These are phyloP conservation scores for Pimephales promelas DNA, from an alignment of 2,113 vertebrate species.

Conservation along the genomic window DNA sequence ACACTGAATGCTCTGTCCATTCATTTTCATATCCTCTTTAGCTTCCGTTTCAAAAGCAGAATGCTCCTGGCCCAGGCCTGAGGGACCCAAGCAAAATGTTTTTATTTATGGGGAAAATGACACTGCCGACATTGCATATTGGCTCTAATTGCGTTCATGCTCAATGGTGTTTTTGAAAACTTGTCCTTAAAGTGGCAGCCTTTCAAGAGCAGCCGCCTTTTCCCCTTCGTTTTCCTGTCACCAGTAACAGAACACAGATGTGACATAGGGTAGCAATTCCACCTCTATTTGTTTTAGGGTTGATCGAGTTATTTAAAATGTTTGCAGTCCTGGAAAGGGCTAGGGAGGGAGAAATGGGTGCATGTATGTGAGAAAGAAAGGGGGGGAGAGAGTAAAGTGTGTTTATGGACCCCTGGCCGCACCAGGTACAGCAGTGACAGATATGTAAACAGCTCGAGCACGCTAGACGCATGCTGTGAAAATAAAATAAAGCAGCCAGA, in stretches of 20 bases:
- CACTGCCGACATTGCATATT: constrained; percentile 69
- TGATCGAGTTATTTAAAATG: constrained; percentile 76
- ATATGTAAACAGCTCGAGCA: constrained; percentile 52
- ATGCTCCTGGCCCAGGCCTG: neutral
- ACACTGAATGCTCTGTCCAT: constrained; percentile 13
- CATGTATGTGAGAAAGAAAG: constrained; percentile 28
- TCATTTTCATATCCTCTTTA: constrained; percentile 4
- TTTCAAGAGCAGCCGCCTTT: constrained; percentile 60
- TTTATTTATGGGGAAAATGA: constrained; percentile 75
- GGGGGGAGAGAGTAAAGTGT: constrained; percentile 8
- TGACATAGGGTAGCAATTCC: constrained; percentile 75
- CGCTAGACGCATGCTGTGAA: constrained; percentile 48
- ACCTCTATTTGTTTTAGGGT: constrained; percentile 78
- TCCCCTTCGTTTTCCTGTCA: constrained; percentile 56
- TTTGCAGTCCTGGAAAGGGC: constrained; percentile 63
- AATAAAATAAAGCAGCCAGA: constrained; percentile 47
- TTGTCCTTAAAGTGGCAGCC: constrained; percentile 71
- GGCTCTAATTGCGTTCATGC: constrained; percentile 72
- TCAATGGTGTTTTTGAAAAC: constrained; percentile 70
- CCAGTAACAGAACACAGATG: constrained; percentile 77
- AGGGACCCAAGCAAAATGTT: constrained; percentile 71
- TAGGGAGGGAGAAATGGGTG: neutral
- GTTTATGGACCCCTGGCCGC: constrained; percentile 36
- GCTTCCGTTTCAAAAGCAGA: constrained; percentile 57
- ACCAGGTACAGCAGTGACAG: constrained; percentile 55